phyloP scores from a whole-genome alignment of 2,113 vertebrate genomes.

The Odocoileus virginianus region DNA sequence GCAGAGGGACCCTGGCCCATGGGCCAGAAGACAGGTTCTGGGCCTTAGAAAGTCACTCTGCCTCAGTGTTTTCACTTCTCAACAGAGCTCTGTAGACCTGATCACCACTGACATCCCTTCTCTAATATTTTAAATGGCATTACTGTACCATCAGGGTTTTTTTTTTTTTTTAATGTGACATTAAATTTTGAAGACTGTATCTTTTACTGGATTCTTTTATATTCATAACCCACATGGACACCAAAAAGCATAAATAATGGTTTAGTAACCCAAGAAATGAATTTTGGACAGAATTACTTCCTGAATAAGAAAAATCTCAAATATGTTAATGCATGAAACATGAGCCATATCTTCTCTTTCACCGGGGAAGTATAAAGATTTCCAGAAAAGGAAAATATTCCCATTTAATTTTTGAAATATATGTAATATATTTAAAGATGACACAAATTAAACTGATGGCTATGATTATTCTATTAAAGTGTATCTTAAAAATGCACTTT shows the following conservation, averaged over 20 bases:
- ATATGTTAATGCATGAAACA: not conserved
- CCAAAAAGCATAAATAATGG: not conserved
- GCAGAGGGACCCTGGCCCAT: not conserved
- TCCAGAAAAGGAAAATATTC: conserved; percentile 39
- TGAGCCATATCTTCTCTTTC: not conserved
- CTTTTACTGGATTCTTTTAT: not conserved
- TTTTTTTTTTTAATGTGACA: not conserved
- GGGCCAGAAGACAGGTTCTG: not conserved
- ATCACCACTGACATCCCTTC: not conserved
- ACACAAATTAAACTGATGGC: not conserved
- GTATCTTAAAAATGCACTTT: not conserved
- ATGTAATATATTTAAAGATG: conserved; percentile 3
- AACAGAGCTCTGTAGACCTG: not conserved
- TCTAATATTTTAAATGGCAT: not conserved
- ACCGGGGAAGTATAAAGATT: not conserved
- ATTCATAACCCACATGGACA: not conserved
- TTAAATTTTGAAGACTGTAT: not conserved
- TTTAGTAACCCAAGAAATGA: not conserved
- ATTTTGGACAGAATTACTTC: conserved; percentile 20
- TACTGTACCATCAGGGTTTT: not conserved
- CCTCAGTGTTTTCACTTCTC: not conserved
- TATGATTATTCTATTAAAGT: conserved; percentile 26
- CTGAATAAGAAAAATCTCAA: conserved; percentile 23
- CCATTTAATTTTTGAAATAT: conserved; percentile 22
- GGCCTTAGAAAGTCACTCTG: not conserved